These are phyloP conservation scores for Loriculus beryllinus DNA, from an alignment of 2,797 vertebrate species.

Conservation along the genomic window DNA sequence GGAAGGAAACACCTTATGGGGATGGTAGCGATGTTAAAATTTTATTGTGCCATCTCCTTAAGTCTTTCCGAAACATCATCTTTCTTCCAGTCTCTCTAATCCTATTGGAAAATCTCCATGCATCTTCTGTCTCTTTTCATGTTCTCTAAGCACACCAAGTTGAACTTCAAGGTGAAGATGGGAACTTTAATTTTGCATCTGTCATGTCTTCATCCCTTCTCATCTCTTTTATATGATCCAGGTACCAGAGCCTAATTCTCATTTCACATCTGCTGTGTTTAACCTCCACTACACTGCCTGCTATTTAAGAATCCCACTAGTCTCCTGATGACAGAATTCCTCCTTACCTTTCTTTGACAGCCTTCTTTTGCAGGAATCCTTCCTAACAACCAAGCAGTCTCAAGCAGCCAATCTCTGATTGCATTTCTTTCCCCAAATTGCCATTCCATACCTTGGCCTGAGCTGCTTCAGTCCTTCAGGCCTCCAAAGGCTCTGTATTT, in stretches of 20 bases:
- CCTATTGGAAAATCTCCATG: not conserved
- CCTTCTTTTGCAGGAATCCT: not conserved
- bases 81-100: not conserved
- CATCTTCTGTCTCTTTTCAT: not conserved
- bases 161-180: not conserved
- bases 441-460: not conserved
- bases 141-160: not conserved
- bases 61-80: not conserved
- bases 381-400: not conserved
- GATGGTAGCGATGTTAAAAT: fast-evolving
- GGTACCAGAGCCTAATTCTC: not conserved
- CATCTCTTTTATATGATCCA: not conserved
- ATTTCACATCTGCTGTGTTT: not conserved
- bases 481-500: not conserved
- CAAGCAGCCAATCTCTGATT: not conserved
- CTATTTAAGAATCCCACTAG: not conserved
- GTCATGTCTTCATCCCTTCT: not conserved
- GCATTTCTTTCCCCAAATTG: not conserved
- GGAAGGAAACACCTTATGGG: not conserved
- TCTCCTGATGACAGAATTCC: not conserved
- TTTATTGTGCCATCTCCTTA: not conserved
- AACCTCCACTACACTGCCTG: not conserved
- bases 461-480: not conserved
- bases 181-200: not conserved
- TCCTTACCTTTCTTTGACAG: not conserved